These are phyloP conservation scores for Calvadosia cruxmelitensis DNA, from an alignment of 30 jellyfish, hydroid and myxozoan genomes.

Conservation along the genomic window DNA sequence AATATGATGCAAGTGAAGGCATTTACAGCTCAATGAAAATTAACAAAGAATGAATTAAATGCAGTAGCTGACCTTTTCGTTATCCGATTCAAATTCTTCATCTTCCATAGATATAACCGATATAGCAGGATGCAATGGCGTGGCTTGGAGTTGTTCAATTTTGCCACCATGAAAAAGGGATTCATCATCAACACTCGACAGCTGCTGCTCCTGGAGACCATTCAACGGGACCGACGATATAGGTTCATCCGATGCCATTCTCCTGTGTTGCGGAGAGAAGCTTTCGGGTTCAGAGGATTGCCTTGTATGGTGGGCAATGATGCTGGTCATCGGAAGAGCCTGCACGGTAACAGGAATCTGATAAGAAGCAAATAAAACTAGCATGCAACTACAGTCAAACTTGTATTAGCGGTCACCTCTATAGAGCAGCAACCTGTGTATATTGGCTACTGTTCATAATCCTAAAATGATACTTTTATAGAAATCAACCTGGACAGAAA, in stretches of 20 bases:
- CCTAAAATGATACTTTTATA: too few species aligned
- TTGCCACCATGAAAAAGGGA: slow-evolving; percentile 36
- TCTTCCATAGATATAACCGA: slow-evolving; percentile 95
- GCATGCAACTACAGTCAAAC: too few species aligned
- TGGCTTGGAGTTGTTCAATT: slow-evolving; percentile 36
- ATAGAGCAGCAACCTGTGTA: too few species aligned
- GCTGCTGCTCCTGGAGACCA: not conserved
- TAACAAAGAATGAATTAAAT: not conserved
- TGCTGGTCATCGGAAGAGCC: not conserved
- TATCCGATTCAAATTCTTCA: slow-evolving; percentile 79
- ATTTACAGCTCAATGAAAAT: not conserved
- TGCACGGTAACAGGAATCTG: not conserved
- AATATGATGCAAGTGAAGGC: not conserved
- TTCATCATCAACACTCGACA: slow-evolving; percentile 9
- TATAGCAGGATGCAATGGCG: slow-evolving; percentile 63
- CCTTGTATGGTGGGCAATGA: not conserved
- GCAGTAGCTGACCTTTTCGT: slow-evolving; percentile 42
- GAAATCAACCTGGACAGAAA: too few species aligned
- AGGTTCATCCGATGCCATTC: not conserved
- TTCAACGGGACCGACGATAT: not conserved
- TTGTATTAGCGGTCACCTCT: too few species aligned
- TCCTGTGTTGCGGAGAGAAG: not conserved
- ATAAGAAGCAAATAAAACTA: too few species aligned
- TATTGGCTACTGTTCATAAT: too few species aligned
- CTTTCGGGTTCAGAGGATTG: not conserved